Conservation (phyloP, 2,113 vertebrate species). For the Australoheros scitulus region DNA sequence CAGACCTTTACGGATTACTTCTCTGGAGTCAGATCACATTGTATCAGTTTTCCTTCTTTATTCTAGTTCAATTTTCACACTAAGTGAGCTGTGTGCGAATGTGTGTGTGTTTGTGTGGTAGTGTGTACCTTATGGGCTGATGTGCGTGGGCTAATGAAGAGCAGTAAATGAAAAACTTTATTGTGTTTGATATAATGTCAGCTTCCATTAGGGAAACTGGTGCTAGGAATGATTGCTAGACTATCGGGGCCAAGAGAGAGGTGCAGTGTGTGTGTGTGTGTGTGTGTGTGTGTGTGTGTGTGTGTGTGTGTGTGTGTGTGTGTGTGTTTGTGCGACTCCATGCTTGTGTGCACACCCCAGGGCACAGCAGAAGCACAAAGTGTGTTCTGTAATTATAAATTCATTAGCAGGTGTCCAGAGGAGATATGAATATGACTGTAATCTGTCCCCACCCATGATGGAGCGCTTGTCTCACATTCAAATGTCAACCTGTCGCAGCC, state of each 20-base stretch:
- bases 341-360: conserved; percentile 57
- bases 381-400: conserved; percentile 82
- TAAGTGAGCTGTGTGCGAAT: conserved; percentile 65
- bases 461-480: conserved; percentile 76
- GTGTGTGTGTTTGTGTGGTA: conserved; percentile 13
- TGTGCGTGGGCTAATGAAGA: conserved; percentile 87
- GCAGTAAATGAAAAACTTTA: conserved; percentile 95
- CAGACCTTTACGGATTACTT: conserved; percentile 74
- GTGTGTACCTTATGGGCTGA: conserved; percentile 47
- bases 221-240: conserved; percentile 80
- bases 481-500: conserved; percentile 80
- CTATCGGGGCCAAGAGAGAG: conserved; percentile 64
- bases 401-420: conserved; percentile 84
- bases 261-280: conserved; percentile 19
- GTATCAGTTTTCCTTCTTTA: conserved; percentile 13
- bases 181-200: conserved; percentile 99
- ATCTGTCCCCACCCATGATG: conserved; percentile 79
- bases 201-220: conserved; percentile 89
- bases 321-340: conserved; percentile 27
- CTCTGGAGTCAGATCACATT: conserved; percentile 83
- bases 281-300: conserved; percentile 12
- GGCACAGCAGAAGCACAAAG: conserved; percentile 59
- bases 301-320: conserved; percentile 11
- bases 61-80: conserved; percentile 71
- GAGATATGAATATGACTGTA: conserved; percentile 83